Conservation (phyloP, 2,113 vertebrate species). For the Nyctereutes procyonoides region DNA sequence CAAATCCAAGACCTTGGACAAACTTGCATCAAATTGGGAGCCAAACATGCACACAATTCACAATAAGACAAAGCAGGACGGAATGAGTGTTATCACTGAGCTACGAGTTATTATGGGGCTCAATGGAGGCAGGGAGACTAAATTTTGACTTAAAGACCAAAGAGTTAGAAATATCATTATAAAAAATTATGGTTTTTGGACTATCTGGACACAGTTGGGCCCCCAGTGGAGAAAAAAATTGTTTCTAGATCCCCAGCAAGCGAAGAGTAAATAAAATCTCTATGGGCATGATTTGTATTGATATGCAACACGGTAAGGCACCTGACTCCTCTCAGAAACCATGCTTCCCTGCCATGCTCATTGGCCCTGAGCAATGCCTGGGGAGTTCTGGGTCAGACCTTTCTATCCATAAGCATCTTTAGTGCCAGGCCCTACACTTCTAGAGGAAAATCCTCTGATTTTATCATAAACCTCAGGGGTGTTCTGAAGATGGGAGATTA, state of each 20-base stretch:
- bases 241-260: background rate
- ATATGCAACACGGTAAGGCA: rapidly evolving
- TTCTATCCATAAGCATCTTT: background rate
- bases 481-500: background rate
- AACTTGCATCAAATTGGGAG: background rate
- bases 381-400: conserved; percentile 60
- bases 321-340: too few species aligned
- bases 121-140: background rate
- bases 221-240: too few species aligned
- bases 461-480: rapidly evolving
- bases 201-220: background rate
- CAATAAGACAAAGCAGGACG: background rate
- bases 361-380: background rate
- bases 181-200: background rate
- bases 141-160: background rate
- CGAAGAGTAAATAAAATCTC: background rate
- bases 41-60: background rate
- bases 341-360: rapidly evolving
- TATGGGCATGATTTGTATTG: rapidly evolving
- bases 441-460: background rate
- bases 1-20: background rate
- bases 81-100: background rate
- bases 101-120: rapidly evolving
- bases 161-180: background rate
- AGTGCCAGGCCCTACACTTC: background rate